Evolutionary conservation across 1,140 invertebrate species (phyloP).

Genomic region (Drosophila ercepeae): DNA sequence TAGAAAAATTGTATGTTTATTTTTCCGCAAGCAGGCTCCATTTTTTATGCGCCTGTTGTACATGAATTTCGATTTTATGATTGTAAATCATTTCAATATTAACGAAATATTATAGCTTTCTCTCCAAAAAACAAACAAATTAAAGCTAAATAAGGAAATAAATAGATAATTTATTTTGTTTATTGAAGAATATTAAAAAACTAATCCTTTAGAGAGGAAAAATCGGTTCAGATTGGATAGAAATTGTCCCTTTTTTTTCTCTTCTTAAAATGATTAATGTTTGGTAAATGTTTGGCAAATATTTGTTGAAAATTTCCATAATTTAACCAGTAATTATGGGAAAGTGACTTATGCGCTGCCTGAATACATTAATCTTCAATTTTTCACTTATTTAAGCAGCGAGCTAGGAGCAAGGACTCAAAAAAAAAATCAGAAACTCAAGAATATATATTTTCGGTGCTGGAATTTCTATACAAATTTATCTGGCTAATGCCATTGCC

Average conservation of each 20-base stretch:
- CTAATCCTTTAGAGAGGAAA: too few relatives aligned
- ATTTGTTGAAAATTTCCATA: slow-evolving; percentile 6
- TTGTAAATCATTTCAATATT: slow-evolving; percentile 41
- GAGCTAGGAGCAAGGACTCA: background rate
- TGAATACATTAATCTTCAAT: slow-evolving; percentile 39
- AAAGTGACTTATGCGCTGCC: slow-evolving; percentile 40
- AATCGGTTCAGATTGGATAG: too few relatives aligned
- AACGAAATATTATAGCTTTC: background rate
- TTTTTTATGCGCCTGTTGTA: slow-evolving; percentile 12
- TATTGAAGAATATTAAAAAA: too few relatives aligned
- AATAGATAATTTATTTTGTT: background rate
- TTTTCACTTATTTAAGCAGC: slow-evolving; percentile 32
- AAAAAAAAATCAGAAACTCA: too few relatives aligned
- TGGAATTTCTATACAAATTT: slow-evolving; percentile 53
- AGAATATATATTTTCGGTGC: background rate
- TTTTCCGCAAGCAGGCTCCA: slow-evolving; percentile 2
- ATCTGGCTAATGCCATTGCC: slow-evolving; percentile 46
- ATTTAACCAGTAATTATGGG: slow-evolving; percentile 49
- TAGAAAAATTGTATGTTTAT: slow-evolving; percentile 49
- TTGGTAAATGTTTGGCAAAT: slow-evolving; percentile 25
- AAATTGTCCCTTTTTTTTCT: too few relatives aligned
- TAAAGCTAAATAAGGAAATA: background rate
- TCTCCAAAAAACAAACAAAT: background rate
- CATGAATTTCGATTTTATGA: slow-evolving; percentile 40
- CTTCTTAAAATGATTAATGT: slow-evolving; percentile 25